Evolutionary conservation across 2,888 invertebrate species (phyloP), one percentile per base, ranked within the genome.

Genomic region (Parapristionchus giblindavisi): DNA sequence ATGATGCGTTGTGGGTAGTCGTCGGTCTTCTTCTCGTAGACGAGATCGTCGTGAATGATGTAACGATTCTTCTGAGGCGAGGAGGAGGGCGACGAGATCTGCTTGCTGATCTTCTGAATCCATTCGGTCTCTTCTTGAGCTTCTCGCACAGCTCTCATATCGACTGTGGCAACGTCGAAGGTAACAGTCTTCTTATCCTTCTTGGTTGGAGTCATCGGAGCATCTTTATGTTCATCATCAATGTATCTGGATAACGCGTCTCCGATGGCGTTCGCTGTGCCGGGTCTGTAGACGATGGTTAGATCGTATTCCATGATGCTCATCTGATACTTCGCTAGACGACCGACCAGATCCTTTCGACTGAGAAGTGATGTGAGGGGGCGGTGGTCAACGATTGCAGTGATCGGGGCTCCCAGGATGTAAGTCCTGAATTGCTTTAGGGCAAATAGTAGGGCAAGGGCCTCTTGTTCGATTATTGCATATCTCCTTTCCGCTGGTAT

Each of bases 401-500:
- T 76, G 4, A 75, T 63, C 3, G 56, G n/a, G 17, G 63, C 58
- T 38, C 79, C 79, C 4, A 73, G 54, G 24, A 79, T 61, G 71
- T 79, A 80, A 8, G 73, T 63, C 14, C 75, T 65, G 75, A 80
- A 80, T 11, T 66, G 6, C 8, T 66, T 32, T 1, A 79, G 65
- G 0, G 73, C 77, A 54, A 76, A 75, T 1, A 63, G 52, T 1
- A 80, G 8, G 14, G 52, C 79, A 2, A 78, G 72, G 5, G 79
- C 79, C 56, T 79, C 79, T 2, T 58, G 66, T 70, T 79, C 79
- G 21, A 78, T 75, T 0, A 76, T 43, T 11, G 75, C 43, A 40
- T 77, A 80, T 21, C 52, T 63, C 29, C 75, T 34, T 60, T 80
- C 80, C 1, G 77, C 63, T 14, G 27, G 21, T 2, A 14, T 63